Base-by-base conservation (phyloP, 2,797 vertebrate species). In the Catamblyrhynchus diadema region DNA sequence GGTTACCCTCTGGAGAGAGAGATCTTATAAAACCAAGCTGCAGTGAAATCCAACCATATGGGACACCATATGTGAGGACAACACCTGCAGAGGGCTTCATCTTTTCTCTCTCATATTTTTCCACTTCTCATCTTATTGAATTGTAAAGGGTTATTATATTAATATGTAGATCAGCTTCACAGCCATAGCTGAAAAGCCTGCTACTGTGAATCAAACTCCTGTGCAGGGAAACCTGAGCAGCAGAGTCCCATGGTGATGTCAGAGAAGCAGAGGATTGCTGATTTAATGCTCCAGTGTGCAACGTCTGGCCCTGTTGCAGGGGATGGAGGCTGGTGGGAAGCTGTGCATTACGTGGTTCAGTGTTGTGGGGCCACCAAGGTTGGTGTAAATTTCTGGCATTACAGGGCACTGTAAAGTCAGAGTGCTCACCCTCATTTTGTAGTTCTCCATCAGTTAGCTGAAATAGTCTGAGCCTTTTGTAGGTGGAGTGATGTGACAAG, bases 41-140 rank as follows among this genome's bases (percentile, higher is more conserved):
- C 75, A 86, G 73, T 65, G 65, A 67, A 48, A 51, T 18, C 30
- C 14, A 72, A 12, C 64, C 94, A 93, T 92, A 95, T 87, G 94
- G 83, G 59, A 53, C 6, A 60, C 86, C 95, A 94, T 97, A 93
- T 92, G 94, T 6, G 61, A 90, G 73, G 84, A 67, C 72, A 96
- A 67, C 92, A 97, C 95, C 94, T 96, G 92, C 45, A 88, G 42
- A 84, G 61, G 60, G 12, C 24, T 93, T 91, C 12, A 64, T 82
- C 39, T 85, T 92, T 69, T 89, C 44, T 73, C 67, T 72, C 61
- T 73, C 24, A 3, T 21, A 30, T 57, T 44, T 41, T 19, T 15
- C 37, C 28, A 9, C n/a, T 81, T 66, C 41, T 67, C 24, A 25
- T 92, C 45, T 75, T 77, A 51, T 39, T 90, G 72, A 90, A 72